Base-by-base conservation (phyloP, 1,140 invertebrate genomes). In the Sitobion miscanthi region DNA sequence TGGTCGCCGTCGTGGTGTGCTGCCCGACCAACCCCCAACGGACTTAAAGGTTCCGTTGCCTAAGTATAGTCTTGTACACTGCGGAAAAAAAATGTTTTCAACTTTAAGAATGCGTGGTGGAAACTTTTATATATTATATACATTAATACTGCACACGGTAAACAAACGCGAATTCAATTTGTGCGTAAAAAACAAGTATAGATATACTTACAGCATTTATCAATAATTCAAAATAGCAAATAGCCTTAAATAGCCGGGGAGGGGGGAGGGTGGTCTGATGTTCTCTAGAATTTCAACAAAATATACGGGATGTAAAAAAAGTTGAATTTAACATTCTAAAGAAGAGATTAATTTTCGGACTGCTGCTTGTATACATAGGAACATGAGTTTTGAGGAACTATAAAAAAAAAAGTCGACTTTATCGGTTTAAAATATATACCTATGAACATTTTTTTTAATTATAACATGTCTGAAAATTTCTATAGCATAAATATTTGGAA, bases 111-210 rank as follows among this genome's bases (percentile, higher is more conserved):
- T 77, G n/a, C 62, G n/a, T 17, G 62, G 30, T 17, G 30, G 62
- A 77, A 77, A 77, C 62, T 77, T 77, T 77, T 77, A 20, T 77
- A 17, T 17, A n/a, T 77, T 17, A n/a, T 77, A 77, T 77, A 77
- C 62, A 77, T 77, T 77, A 77, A 77, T 30, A 77, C 62, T 77
- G 30, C n/a, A 77, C 62, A 77, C n/a, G 62, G 62, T 77, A n/a
- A 77, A 77, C 62, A 77, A 77, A 77, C 30, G 30, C 14, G 62
- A 77, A 77, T 77, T 77, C 62, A 77, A 77, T 77, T 77, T 77
- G 62, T 35, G 62, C 62, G 62, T 77, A n/a, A 77, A 77, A 77
- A 77, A n/a, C 4, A n/a, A 77, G 57, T 47, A 47, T 0, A 35
- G 35, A 9, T 8, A 8, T 62, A 62, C 49, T 21, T 54, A 54